Conservation (phyloP, 2,797 vertebrate genomes). For the Artibeus lituratus region DNA sequence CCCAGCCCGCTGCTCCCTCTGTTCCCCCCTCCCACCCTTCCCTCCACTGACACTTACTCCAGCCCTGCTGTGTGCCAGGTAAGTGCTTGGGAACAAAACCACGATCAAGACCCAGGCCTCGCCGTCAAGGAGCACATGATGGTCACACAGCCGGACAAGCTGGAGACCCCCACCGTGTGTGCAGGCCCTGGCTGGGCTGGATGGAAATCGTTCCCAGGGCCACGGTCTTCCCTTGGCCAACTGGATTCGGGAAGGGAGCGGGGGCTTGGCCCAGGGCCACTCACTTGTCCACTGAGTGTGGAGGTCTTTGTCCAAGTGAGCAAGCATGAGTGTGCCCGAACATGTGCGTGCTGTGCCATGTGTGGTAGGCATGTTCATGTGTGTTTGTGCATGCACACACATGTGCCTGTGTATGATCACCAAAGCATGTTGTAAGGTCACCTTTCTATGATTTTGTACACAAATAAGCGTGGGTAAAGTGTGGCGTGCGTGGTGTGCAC, state of each 20-base stretch:
- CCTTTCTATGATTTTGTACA: background rate
- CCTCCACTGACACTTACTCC: background rate
- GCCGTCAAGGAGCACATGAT: background rate
- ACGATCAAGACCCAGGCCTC: background rate
- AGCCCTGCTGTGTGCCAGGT: background rate
- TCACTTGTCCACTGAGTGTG: background rate
- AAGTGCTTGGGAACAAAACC: background rate
- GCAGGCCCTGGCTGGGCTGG: background rate
- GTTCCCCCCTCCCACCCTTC: background rate
- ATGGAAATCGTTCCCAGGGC: background rate
- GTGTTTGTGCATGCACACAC: too few species aligned
- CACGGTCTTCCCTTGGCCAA: background rate
- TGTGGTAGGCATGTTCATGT: background rate
- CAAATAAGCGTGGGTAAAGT: background rate
- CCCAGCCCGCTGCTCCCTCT: background rate
- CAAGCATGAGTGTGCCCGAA: background rate
- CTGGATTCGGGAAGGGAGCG: background rate
- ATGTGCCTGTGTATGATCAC: background rate
- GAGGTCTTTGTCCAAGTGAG: background rate
- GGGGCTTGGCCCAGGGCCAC: background rate
- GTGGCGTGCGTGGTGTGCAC: rapidly evolving
- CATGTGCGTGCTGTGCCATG: rapidly evolving
- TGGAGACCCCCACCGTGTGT: background rate
- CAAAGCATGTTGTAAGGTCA: background rate
- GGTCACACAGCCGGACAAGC: background rate